A percentile compares a stretch with the other conserved stretches of the same genome.
Conservation (phyloP, 2,797 vertebrate genomes). For the Scyliorhinus canicula region DNA sequence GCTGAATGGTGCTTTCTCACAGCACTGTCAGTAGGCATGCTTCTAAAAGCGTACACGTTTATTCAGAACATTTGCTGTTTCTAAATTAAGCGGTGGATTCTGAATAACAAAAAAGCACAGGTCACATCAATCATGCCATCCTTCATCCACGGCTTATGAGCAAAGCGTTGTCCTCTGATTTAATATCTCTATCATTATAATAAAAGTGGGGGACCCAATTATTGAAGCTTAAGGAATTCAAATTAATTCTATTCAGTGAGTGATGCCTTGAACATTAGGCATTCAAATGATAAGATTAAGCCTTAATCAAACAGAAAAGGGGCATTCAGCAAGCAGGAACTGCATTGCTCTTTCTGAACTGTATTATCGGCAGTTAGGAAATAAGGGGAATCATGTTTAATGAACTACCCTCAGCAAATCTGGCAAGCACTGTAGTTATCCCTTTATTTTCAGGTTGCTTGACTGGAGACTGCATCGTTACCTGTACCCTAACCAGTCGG, state of each 20-base stretch:
- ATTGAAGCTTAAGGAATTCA: neutral
- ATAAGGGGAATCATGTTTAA: neutral
- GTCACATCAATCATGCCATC: neutral
- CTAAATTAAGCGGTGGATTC: constrained; percentile 15
- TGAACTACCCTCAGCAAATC: neutral
- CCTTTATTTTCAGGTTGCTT: neutral
- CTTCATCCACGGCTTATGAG: neutral
- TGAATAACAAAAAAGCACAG: neutral
- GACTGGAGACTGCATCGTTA: neutral
- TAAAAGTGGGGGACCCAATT: neutral
- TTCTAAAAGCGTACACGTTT: constrained; percentile 10
- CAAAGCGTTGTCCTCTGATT: neutral
- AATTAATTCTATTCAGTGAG: constrained; percentile 23
- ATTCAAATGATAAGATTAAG: constrained; percentile 26
- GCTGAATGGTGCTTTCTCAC: neutral
- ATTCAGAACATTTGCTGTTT: constrained; percentile 24
- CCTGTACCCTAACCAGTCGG: neutral
- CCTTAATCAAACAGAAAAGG: constrained; percentile 37
- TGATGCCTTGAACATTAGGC: constrained; percentile 17
- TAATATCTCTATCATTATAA: neutral
- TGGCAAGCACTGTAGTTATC: neutral
- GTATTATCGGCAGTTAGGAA: neutral
- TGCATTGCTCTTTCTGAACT: neutral
- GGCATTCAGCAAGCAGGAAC: neutral
- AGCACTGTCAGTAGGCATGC: neutral